Base-by-base conservation (phyloP, 53 echinoderm and acorn worm species). In the Temnopleurus reevesii region DNA sequence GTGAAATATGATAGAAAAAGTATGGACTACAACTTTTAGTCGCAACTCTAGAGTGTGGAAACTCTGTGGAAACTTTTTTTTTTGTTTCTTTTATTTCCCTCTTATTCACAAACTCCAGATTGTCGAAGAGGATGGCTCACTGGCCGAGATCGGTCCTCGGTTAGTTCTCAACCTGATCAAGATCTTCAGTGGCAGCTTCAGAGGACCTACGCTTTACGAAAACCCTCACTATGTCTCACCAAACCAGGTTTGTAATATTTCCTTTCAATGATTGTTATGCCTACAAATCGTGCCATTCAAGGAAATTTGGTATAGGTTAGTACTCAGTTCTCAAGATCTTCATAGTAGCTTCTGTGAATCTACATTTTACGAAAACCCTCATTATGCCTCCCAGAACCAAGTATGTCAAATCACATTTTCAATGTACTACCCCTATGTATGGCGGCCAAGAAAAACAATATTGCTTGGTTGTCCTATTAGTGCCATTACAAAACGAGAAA, bases 161-260 rank as follows among this genome's bases (percentile, higher is more conserved):
- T 95, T 98, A 46, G 94, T 93, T 30, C 91, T 98, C 81, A 98
- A 98, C 31, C 93, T 94, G 30, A 94, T 98, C 89, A 95, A 92
- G 86, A 93, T 98, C 76, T 98, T 98, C 91, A 89, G 89, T 46
- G 98, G 95, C 15, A 95, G 98, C 77, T 94, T 95, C 84, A 92
- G 94, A 77, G 95, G 98, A 24, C 95, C 94, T 44, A 93, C 92
- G 4, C 89, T 98, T 60, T 98, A 94, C 82, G 98, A 98, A 63
- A 98, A 98, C 76, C 84, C 97, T 33, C 44, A 92, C 29, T 98
- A 98, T 88, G 81, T 93, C 10, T 93, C 98, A 26, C 98, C 98
- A 55, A 98, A 98, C 82, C 76, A 89, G 92, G 98, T 95, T 46
- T 45, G 95, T 65, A 2, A 58, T n/a, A n/a, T n/a, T n/a, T n/a